Evolutionary conservation across 2,888 invertebrate species (phyloP), one percentile per base, ranked within the genome.

Genomic region (Drosophila anomalata): DNA sequence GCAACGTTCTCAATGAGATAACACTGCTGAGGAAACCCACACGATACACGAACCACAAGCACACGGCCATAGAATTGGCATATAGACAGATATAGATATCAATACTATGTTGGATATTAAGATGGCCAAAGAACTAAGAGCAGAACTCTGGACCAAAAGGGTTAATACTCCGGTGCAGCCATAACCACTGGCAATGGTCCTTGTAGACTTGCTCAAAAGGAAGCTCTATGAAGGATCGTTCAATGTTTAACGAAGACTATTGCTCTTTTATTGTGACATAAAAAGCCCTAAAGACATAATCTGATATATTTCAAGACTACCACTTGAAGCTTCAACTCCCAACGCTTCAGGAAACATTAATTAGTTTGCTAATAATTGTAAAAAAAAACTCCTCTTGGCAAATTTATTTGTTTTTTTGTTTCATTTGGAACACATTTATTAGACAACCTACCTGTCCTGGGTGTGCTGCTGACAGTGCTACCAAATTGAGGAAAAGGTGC

Each of bases 1-100:
- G 63, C 71, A 73, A 69, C 77, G 81, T 88, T 88, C 81, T 81
- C 86, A 71, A 79, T 79, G 65, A 63, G 81, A 81, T 81, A 88
- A 81, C 81, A 87, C 79, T 55, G 39, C 68, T 39, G 69, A 72
- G 67, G 29, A 73, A 70, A 53, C 74, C 70, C 70, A 81, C 81
- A 81, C 86, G 80, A 70, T 78, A 77, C 78, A 80, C 72, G 68
- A 78, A 79, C 81, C 68, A 73, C 42, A 78, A 76, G 81, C 75
- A 79, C 75, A 79, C 77, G 81, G 65, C 84, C 63, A 61, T 58
- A 29, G 73, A 80, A 80, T 80, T 84, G 80, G 87, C 80, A 80
- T 80, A 87, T 87, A 87, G 75, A 75, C 84, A 84, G 76, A 80
- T 60, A 87, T 48, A 66, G 50, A 55, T 36, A 78, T 59, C 67